Evolutionary conservation across 2,888 invertebrate genomes (phyloP).

Genomic region (Nycteola revayana): DNA sequence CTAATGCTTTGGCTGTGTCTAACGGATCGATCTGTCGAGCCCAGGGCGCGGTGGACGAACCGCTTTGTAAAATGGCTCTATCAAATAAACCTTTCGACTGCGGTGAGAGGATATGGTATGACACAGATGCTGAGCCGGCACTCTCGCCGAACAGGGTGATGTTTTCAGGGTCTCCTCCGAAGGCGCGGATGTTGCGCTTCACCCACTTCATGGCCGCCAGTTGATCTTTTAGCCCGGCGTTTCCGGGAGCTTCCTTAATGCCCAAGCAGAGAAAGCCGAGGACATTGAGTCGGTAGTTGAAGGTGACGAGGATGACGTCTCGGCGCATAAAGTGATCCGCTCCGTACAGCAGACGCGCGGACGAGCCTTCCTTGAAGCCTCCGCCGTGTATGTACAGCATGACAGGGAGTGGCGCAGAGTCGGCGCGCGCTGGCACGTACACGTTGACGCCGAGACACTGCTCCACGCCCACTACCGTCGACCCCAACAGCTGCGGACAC

Average conservation of each 20-base stretch:
- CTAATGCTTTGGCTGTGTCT: conserved; percentile 27
- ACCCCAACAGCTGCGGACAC: conserved; percentile 15
- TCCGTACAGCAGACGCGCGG: conserved; percentile 16
- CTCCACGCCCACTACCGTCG: conserved; percentile 20
- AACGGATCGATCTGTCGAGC: conserved; percentile 25
- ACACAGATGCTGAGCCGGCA: conserved; percentile 38
- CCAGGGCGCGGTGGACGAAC: conserved; percentile 39
- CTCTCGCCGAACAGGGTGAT: conserved; percentile 46
- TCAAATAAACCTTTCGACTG: conserved; percentile 40
- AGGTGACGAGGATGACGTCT: conserved; percentile 30
- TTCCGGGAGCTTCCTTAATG: conserved; percentile 43
- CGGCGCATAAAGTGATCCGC: conserved; percentile 28
- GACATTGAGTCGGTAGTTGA: conserved; percentile 42
- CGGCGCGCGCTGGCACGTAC: conserved; percentile 17
- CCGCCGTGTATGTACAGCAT: conserved; percentile 43
- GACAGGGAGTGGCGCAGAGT: conserved; percentile 18
- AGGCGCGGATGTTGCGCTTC: conserved; percentile 35
- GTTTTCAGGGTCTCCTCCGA: conserved; percentile 45
- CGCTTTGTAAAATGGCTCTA: conserved; percentile 41
- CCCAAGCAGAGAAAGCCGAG: conserved; percentile 41
- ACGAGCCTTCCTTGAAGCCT: conserved; percentile 31
- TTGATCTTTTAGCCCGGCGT: conserved; percentile 44
- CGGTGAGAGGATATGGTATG: conserved; percentile 36
- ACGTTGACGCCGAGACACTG: conserved; percentile 38
- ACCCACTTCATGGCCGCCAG: conserved; percentile 44